Evolutionary conservation across 2,797 vertebrate species (phyloP), one percentile per base, ranked within the genome.

Genomic region (Remorina albescens): DNA sequence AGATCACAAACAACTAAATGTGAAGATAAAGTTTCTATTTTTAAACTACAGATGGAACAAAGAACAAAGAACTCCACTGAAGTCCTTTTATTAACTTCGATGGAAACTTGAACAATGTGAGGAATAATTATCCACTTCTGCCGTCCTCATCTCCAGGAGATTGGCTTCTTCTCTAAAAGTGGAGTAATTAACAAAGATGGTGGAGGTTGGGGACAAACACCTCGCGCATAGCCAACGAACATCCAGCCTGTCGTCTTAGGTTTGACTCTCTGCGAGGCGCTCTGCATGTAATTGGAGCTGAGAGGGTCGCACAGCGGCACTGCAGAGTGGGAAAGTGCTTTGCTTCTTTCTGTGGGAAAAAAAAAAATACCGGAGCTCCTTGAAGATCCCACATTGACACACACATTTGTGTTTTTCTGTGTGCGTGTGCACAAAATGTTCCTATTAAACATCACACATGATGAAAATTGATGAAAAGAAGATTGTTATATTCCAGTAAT

Each of bases 271-370:
- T 70, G 71, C 41, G 70, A 81, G 70, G 26, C 23, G 56, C 57
- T 74, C 34, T 21, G 42, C 28, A 15, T 85, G 73, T 87, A 88
- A 91, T 85, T 90, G 78, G 72, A 85, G 69, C 67, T 75, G 70
- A 87, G 80, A 81, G 78, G 83, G 78, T 90, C 85, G 79, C 16
- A 37, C 2, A 26, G 65, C 44, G 32, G 23, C 51, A 21, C 63
- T 61, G 46, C 44, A 47, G 55, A 6, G 34, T 39, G 63, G 58
- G 28, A 60, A 77, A 82, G 66, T 69, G 68, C 77, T 86, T 71
- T 53, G 5, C 39, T 68, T 10, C n/a, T 44, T 32, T 1, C 51
- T 46, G 36, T 49, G 42, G 30, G 63, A 57, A 68, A 47, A 53
- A n/a, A n/a, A n/a, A n/a, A n/a, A n/a, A 6, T 32, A 12, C 50